Base-by-base conservation (phyloP, 2,113 vertebrate species). In the Corythornis madagascariensis region DNA sequence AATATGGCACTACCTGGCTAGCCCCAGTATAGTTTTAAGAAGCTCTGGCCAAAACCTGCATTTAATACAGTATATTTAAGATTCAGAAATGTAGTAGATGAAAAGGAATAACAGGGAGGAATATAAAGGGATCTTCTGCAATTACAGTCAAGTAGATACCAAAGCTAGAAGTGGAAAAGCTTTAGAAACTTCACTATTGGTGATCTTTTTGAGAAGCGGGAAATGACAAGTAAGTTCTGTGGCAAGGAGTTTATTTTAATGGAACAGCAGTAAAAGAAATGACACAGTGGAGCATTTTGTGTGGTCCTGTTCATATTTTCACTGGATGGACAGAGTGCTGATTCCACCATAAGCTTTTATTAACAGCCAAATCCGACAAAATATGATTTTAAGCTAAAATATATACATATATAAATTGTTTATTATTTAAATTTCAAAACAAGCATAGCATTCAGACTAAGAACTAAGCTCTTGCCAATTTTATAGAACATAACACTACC, bases 381-480 rank as follows among this genome's bases (percentile, higher is more conserved):
- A 96, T 96, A 90, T 94, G 93, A 97, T 92, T 97, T 97, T 96
- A 95, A 97, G 95, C 89, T 97, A 94, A 97, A 96, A 96, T 83
- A 89, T 77, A 93, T 93, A 93, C 89, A 94, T 95, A 86, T 33
- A 96, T 96, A 94, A 95, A 96, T 91, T 97, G 93, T 96, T 97
- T 97, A 95, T 97, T 97, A 97, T 97, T 97, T 97, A 97, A 97
- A 97, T 97, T 97, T 96, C 87, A 96, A 97, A 97, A 97, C 92
- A 97, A 97, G 89, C 56, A 92, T 66, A 95, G 88, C 95, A 96
- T 97, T 98, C 96, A 97, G 92, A 84, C 94, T 93, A 91, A 96
- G 85, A 95, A 85, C 56, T 83, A 90, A 55, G 33, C 48, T 79
- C 78, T 73, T 94, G 93, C 90, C 92, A 96, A 38, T 82, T 87